These are phyloP conservation scores for Temnothorax longispinosus DNA, from an alignment of 1,140 invertebrate genomes.

Conservation along the genomic window DNA sequence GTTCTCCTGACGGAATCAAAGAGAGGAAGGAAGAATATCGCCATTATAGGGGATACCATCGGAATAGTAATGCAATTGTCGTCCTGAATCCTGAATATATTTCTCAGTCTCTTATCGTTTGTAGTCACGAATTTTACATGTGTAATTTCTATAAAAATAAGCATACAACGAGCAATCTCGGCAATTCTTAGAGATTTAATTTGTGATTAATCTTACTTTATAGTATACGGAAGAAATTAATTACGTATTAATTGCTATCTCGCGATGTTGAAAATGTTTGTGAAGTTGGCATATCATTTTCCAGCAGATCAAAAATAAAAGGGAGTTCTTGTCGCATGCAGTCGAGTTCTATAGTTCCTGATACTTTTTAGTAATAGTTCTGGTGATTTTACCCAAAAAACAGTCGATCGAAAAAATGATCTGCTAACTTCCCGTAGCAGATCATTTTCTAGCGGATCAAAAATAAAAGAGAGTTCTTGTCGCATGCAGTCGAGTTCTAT, in stretches of 20 bases:
- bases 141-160: constrained; percentile 14
- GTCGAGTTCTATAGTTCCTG: too few species aligned
- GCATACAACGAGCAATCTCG: background rate
- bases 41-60: constrained; percentile 59
- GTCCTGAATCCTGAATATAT: constrained; percentile 59
- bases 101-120: constrained; percentile 49
- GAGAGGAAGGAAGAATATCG: constrained; percentile 70
- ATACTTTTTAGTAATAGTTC: too few species aligned
- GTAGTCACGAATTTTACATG: constrained; percentile 30
- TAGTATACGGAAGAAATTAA: background rate
- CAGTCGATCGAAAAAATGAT: too few species aligned
- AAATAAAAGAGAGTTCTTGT: too few species aligned
- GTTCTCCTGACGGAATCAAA: constrained; percentile 62
- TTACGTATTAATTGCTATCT: background rate
- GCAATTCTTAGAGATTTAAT: background rate
- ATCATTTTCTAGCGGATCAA: too few species aligned
- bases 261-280: too few species aligned
- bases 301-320: too few species aligned
- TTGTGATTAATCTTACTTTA: background rate
- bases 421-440: too few species aligned
- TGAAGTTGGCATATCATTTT: too few species aligned
- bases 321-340: too few species aligned
- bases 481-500: too few species aligned
- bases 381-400: too few species aligned
- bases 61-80: constrained; percentile 74